Evolutionary conservation across 2,888 invertebrate genomes (phyloP), one percentile per base, ranked within the genome.

Genomic region (Oscheius sp.): DNA sequence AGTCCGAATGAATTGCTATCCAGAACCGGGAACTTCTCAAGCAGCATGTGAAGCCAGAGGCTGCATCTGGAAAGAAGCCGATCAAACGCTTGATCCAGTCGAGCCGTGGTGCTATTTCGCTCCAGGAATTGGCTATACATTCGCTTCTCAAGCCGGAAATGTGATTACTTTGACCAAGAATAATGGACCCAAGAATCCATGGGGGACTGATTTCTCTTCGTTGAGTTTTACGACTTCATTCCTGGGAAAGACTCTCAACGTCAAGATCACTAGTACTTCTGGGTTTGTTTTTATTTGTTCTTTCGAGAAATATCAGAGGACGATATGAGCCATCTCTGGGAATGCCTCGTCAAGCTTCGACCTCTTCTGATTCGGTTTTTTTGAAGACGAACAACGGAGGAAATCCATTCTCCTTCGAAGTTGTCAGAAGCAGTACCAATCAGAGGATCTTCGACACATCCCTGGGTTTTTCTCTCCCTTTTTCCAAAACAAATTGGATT

Each of bases 361-460:
- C 45, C 1, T 70, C 77, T 2, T 39, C 68, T 15, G 78, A 82
- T 50, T 31, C 52, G 1, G 65, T 83, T 0, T 17, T 20, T n/a
- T 33, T 83, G 8, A 45, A 66, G 10, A 50, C 73, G 0, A 57
- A 67, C 46, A 58, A 23, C 8, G 52, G 63, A 12, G 46, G 58
- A 23, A 71, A 74, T 39, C 65, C 79, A 4, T 83, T 82, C 72
- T 75, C 82, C 1, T 84, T 84, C 65, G 42, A 55, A 15, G 74
- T 84, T 1, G 66, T 69, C 2, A 71, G 84, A 15, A 55, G 72
- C 10, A 73, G 73, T 23, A 73, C 71, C n/a, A 72, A 71, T 20
- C 55, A 72, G 12, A 76, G 66, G 23, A 57, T 85, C 4, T 84
- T 82, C 70, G 84, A 85, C 69, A 84, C 84, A n/a, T 79, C 80